These are phyloP conservation scores for Tyria jacobaeae DNA, from an alignment of 2,888 invertebrate genomes.

Conservation along the genomic window DNA sequence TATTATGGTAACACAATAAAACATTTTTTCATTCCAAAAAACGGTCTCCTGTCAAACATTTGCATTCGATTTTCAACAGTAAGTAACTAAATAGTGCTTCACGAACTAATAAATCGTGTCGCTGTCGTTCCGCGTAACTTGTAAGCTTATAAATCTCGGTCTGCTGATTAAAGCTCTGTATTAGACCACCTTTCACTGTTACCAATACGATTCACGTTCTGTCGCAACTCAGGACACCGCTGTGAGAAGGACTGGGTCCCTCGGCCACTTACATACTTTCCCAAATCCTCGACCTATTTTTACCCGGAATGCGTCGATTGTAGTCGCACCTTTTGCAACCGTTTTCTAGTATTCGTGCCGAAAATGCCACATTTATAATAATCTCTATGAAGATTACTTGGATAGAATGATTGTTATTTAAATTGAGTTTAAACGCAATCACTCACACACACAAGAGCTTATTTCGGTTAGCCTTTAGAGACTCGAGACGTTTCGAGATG, in stretches of 20 bases:
- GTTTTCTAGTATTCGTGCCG: background rate
- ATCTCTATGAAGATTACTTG: background rate
- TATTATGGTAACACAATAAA: no score
- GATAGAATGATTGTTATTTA: no score
- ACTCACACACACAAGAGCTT: no score
- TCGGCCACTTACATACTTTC: conserved; percentile 42
- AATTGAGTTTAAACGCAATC: no score
- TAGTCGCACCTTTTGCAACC: conserved; percentile 22
- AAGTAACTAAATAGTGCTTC: background rate
- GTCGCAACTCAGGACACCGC: conserved; percentile 19
- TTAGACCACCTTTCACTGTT: conserved; percentile 29
- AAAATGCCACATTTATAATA: background rate
- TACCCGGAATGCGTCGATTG: conserved; percentile 29
- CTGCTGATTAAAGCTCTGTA: conserved; percentile 22
- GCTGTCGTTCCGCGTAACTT: conserved; percentile 1
- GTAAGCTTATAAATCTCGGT: conserved; percentile 8
- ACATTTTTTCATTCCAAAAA: no score
- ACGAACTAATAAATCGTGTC: conserved; percentile 5
- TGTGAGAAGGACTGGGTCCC: conserved; percentile 26
- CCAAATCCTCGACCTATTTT: conserved; percentile 41
- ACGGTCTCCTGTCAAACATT: no score
- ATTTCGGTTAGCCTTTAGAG: no score
- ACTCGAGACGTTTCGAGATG: no score
- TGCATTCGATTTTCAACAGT: background rate
- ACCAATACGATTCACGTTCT: conserved; percentile 18